Percentiles rank a stretch among this genome's conserved stretches.
Evolutionary conservation across 2,113 vertebrate genomes (phyloP).

Genomic region (Coryphaenoides rupestris): DNA sequence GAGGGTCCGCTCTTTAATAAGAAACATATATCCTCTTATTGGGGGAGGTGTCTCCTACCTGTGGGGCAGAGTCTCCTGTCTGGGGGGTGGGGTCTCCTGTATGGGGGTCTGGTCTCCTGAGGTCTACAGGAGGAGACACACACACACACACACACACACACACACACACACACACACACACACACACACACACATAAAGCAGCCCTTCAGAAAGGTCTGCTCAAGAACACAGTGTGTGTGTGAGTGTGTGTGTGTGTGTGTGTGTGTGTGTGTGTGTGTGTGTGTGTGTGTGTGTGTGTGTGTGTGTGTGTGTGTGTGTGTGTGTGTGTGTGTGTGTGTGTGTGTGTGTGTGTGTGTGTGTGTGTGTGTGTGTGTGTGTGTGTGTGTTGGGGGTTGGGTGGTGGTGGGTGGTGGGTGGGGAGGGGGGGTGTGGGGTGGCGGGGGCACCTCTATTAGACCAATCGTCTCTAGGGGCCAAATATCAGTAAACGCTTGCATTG

Average conservation of each 20-base stretch:
- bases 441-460: no score
- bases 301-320: neutral
- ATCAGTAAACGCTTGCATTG: conserved; percentile 31
- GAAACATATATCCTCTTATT: conserved; percentile 5
- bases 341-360: neutral
- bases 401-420: conserved; percentile 4
- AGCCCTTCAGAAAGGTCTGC: no score
- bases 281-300: no score
- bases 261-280: no score
- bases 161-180: no score
- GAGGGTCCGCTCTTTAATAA: conserved; percentile 15
- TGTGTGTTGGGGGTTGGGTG: neutral
- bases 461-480: conserved; percentile 37
- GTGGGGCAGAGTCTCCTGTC: no score
- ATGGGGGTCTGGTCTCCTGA: conserved; percentile 26
- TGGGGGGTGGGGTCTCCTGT: neutral
- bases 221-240: no score
- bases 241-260: no score
- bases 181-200: no score
- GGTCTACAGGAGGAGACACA: conserved; percentile 9
- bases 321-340: neutral
- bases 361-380: conserved; percentile 16
- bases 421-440: conserved; percentile 8
- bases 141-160: no score
- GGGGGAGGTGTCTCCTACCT: neutral